A percentile compares a stretch with the other conserved stretches of the same genome.
phyloP scores from a whole-genome alignment of 2,113 vertebrate genomes.

The Stercorarius parasiticus region DNA sequence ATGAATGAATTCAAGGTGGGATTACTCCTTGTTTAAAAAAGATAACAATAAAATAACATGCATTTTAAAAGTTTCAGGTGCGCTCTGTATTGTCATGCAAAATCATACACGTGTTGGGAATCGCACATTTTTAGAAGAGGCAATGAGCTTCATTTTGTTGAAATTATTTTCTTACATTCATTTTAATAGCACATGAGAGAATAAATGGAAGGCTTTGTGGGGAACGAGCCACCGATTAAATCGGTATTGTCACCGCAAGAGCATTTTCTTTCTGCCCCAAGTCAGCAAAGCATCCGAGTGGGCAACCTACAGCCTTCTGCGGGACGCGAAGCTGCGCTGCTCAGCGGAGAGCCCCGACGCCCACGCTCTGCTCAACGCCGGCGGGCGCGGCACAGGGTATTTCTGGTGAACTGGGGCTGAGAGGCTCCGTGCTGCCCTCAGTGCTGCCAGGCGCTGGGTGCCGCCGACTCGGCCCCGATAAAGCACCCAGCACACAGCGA shows the following conservation, averaged over 20 bases:
- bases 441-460: background rate
- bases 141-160: background rate
- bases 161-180: background rate
- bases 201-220: background rate
- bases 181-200: background rate
- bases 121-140: background rate
- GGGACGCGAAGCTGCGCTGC: background rate
- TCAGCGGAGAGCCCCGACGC: fast-evolving
- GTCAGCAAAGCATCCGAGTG: background rate
- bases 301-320: fast-evolving
- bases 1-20: background rate
- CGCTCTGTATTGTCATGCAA: background rate
- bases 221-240: background rate
- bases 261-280: background rate
- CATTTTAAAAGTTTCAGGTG: background rate
- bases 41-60: background rate
- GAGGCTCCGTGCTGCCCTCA: background rate
- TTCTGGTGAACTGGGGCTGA: fast-evolving
- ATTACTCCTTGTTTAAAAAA: background rate
- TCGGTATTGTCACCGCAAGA: background rate
- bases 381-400: no score
- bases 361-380: background rate
- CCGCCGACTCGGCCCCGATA: fast-evolving
- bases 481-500: background rate
- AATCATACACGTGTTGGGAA: background rate